A percentile compares a stretch with the other conserved stretches of the same genome.
Evolutionary conservation across 2,113 vertebrate genomes (phyloP).

Genomic region (Ginglymostoma cirratum): DNA sequence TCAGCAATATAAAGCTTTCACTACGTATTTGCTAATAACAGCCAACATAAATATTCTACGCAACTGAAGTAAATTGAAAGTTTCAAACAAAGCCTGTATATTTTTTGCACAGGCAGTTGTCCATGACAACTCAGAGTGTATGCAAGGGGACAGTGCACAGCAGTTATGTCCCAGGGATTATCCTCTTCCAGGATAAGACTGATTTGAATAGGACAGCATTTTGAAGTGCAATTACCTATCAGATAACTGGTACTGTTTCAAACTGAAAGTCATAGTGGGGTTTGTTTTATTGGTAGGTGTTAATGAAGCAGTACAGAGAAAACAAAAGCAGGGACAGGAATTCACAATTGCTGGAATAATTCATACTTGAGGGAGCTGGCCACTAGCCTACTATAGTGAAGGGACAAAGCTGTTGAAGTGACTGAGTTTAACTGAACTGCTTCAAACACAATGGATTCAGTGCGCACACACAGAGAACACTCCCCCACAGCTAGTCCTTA

Average conservation of each 20-base stretch:
- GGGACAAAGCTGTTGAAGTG: background rate
- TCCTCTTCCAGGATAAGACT: background rate
- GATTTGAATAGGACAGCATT: background rate
- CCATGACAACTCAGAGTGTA: no score
- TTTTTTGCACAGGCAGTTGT: background rate
- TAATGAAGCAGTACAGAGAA: background rate
- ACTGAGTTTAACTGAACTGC: constrained; percentile 59
- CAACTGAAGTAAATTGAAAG: background rate
- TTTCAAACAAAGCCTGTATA: constrained; percentile 12
- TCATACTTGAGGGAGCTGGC: background rate
- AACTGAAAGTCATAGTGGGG: background rate
- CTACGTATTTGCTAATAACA: background rate
- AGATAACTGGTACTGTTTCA: background rate
- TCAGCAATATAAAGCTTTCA: background rate
- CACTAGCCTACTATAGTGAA: no score
- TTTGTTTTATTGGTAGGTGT: background rate
- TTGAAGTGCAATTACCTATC: background rate
- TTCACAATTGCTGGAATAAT: background rate
- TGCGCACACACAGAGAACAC: constrained; percentile 62
- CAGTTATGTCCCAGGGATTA: background rate
- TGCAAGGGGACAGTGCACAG: background rate
- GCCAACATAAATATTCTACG: background rate
- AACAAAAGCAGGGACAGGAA: background rate
- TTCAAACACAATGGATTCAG: constrained; percentile 71
- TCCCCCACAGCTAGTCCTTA: constrained; percentile 66